Evolutionary conservation across 1,140 invertebrate genomes (phyloP), one percentile per base, ranked within the genome.

Genomic region (Paralvinella palmiformis): DNA sequence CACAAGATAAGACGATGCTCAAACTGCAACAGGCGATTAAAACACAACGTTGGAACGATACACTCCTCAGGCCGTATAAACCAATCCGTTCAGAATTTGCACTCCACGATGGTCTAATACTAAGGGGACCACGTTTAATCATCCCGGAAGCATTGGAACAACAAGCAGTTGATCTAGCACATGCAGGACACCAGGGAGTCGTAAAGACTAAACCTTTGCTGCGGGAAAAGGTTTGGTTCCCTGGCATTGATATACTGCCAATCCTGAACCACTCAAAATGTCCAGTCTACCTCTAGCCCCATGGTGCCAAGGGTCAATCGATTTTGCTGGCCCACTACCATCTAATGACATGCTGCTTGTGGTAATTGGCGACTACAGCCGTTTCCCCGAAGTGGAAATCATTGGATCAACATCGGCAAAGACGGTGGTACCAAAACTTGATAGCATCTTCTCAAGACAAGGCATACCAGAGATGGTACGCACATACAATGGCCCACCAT

Each of bases 381-480:
- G 66, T 17, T 71, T 62, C 45, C 68, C 69, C 27, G 64, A 68
- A 48, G 66, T 69, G 17, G 69, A 69, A 58, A 57, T 69, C n/a
- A 48, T 72, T 7, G 22, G 35, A n/a, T 68, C 66, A 31, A 68
- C 67, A n/a, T 65, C 71, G 33, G 50, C 62, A 1, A 60, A 45
- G 31, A 37, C 52, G 17, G 53, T 64, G 6, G 64, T 65, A 41
- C 64, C 67, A 5, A 45, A 63, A 15, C 36, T 72, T 0, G 59
- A 68, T 37, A 17, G 31, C 7, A 62, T 72, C n/a, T 72, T 71
- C 45, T 48, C 45, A 48, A 48, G 45, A 17, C 45, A 66, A 55
- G 65, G 65, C 13, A 63, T 71, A 1, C 63, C 71, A 20, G 41
- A 68, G 7, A 36, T 59, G 35, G 45, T 68, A 20, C 61, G 66